Percentiles rank a stretch among this genome's conserved stretches.
These are phyloP conservation scores for Hyperoodon ampullatus DNA, from an alignment of 2,113 vertebrate species.

Conservation along the genomic window DNA sequence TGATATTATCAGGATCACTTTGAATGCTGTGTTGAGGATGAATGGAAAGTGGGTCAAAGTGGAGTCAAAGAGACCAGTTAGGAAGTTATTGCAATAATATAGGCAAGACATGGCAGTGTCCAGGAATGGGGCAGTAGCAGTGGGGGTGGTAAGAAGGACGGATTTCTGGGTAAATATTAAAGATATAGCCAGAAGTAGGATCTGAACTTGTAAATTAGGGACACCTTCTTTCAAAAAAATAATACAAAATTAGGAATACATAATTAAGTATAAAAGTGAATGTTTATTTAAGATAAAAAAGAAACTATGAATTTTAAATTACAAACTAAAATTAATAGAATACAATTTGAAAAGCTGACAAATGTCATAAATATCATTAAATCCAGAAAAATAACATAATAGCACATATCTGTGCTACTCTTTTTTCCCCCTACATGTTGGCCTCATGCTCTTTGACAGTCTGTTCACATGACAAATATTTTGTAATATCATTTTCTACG, in stretches of 20 bases:
- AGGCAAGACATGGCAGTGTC: not conserved
- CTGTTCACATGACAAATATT: not conserved
- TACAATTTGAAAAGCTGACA: not conserved
- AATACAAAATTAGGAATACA: not conserved
- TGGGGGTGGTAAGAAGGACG: not conserved
- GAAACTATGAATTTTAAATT: constrained; percentile 7
- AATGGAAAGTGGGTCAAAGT: not conserved
- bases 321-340: constrained; percentile 12
- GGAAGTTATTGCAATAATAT: not conserved
- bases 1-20: not conserved
- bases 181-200: not conserved
- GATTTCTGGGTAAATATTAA: not conserved
- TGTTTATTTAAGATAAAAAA: not conserved
- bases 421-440: not conserved
- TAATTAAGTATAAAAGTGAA: not conserved
- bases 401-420: not conserved
- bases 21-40: not conserved
- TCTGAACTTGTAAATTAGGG: not conserved
- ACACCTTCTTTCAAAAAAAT: not conserved
- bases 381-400: not conserved
- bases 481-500: not conserved
- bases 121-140: not conserved
- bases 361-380: not conserved
- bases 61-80: not conserved
- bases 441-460: not conserved